Percentiles rank a stretch among this genome's conserved stretches.
phyloP scores from a whole-genome alignment of 2,113 vertebrate species.

The Rhinoptilus africanus region DNA sequence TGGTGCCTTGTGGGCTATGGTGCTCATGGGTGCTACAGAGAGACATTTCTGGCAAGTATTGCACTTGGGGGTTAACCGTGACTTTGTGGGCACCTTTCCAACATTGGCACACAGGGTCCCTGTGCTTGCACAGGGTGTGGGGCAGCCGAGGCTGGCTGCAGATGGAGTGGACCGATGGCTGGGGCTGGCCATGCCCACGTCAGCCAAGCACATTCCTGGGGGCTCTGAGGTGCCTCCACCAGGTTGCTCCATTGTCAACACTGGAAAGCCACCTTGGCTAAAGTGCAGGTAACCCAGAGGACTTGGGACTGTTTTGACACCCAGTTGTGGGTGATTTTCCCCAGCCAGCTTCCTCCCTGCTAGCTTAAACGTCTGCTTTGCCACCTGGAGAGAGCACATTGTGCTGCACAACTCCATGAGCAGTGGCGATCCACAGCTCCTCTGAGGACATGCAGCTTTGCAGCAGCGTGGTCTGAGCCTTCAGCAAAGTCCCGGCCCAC shows the following conservation, averaged over 20 bases:
- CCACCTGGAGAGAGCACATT: neutral
- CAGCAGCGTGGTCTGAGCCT: neutral
- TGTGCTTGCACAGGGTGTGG: fast-evolving
- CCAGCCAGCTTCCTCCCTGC: neutral
- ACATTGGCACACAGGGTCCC: fast-evolving
- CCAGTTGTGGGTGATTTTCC: neutral
- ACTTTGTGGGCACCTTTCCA: neutral
- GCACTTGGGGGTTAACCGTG: neutral
- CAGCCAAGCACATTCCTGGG: fast-evolving
- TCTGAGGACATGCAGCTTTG: neutral
- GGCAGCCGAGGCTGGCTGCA: neutral
- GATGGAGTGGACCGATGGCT: fast-evolving
- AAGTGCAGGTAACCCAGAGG: neutral
- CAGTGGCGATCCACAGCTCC: fast-evolving
- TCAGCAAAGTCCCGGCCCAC: neutral
- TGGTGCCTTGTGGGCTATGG: fast-evolving
- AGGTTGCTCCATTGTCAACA: fast-evolving
- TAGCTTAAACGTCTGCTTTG: neutral
- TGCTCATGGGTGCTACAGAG: fast-evolving
- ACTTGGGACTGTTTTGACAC: neutral
- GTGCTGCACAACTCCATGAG: fast-evolving
- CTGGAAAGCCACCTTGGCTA: neutral
- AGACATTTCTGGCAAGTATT: neutral
- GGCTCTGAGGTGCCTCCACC: neutral
- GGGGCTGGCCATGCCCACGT: neutral